phyloP scores from a whole-genome alignment of 2,888 invertebrate genomes.

The Dromius quadrimaculatus region DNA sequence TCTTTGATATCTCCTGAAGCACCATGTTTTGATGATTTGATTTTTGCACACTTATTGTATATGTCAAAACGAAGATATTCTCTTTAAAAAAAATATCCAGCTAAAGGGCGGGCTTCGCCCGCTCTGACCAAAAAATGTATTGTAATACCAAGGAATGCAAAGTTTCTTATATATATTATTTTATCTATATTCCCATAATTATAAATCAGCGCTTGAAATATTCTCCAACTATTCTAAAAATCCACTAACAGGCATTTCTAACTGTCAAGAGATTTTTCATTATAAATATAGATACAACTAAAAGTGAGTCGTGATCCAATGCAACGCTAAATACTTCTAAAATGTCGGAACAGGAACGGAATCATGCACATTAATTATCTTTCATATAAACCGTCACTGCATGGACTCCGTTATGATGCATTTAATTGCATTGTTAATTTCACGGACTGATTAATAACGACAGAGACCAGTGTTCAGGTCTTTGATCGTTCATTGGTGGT shows the following conservation, averaged over 20 bases:
- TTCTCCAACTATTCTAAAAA: constrained; percentile 2
- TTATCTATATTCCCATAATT: background rate
- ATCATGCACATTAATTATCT: constrained; percentile 39
- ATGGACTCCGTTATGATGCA: constrained; percentile 27
- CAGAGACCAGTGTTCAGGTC: constrained; percentile 6
- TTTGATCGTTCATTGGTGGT: constrained; percentile 12
- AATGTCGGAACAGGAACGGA: constrained; percentile 10
- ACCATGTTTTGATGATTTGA: too few relatives aligned
- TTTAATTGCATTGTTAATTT: constrained; percentile 51
- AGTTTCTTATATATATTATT: background rate
- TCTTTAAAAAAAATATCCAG: too few relatives aligned
- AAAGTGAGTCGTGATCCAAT: constrained; percentile 4
- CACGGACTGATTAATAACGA: constrained; percentile 43
- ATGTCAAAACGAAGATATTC: too few relatives aligned
- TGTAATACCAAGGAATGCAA: too few relatives aligned
- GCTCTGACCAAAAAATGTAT: too few relatives aligned
- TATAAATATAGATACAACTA: constrained; percentile 19
- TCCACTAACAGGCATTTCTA: constrained; percentile 19
- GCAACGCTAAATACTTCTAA: constrained; percentile 9
- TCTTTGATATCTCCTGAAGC: too few relatives aligned
- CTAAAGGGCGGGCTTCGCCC: too few relatives aligned
- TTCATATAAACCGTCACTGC: constrained; percentile 29
- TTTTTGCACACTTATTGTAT: too few relatives aligned
- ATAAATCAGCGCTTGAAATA: constrained; percentile 1
- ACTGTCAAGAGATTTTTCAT: constrained; percentile 25